phyloP scores from a whole-genome alignment of 2,888 invertebrate genomes.

The Drosophila prostipennis region DNA sequence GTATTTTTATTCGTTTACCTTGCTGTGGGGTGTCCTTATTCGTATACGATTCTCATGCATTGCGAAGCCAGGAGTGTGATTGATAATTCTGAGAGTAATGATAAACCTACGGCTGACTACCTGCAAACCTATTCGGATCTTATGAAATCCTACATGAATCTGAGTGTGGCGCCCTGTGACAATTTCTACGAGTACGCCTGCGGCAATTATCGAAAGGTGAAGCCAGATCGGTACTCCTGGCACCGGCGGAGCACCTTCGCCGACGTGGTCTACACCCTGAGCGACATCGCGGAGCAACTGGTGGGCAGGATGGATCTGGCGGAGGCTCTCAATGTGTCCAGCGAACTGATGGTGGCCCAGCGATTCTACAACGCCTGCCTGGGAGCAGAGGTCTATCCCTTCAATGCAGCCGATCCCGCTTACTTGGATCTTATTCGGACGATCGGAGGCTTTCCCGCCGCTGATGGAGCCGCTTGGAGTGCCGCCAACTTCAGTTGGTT shows the following conservation, averaged over 20 bases:
- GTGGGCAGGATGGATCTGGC: conserved; percentile 1
- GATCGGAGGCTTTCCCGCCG: conserved; percentile 82
- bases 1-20: background rate
- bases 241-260: conserved; percentile 72
- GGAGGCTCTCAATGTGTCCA: conserved; percentile 49
- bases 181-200: conserved; percentile 82
- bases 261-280: conserved; percentile 69
- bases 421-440: conserved; percentile 73
- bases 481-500: conserved; percentile 79
- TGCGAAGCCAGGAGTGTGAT: conserved; percentile 4
- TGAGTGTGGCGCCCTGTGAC: conserved; percentile 74
- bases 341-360: conserved; percentile 72
- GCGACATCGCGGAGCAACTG: conserved; percentile 36
- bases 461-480: conserved; percentile 72
- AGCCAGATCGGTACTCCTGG: conserved; percentile 53
- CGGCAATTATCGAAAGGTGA: conserved; percentile 77
- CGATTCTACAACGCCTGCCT: conserved; percentile 73
- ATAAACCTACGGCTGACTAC: conserved; percentile 22
- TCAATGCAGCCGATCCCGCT: conserved; percentile 64
- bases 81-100: too few relatives aligned
- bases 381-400: conserved; percentile 68
- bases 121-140: conserved; percentile 66
- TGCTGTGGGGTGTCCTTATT: background rate
- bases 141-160: conserved; percentile 80
- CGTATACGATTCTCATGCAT: background rate